These are phyloP conservation scores for Cervus canadensis DNA, from an alignment of 2,113 vertebrate genomes.

Conservation along the genomic window DNA sequence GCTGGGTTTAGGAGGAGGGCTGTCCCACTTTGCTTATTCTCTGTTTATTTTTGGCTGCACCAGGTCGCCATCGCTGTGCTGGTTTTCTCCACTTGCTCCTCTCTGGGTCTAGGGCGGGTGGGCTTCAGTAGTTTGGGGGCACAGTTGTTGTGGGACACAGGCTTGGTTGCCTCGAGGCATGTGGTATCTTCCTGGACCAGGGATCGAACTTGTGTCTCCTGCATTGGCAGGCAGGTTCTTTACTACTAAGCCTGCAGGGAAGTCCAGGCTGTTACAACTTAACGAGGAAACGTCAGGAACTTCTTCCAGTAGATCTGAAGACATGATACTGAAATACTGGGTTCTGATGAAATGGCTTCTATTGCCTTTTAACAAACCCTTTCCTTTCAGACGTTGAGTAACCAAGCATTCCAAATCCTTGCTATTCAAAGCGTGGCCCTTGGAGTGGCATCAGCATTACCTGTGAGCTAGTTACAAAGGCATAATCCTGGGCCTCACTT, in stretches of 20 bases:
- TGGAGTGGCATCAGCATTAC: neutral
- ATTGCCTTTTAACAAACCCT: neutral
- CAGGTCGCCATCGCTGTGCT: neutral
- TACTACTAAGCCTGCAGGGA: neutral
- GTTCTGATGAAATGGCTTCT: neutral
- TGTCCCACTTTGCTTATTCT: neutral
- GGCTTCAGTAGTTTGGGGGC: neutral
- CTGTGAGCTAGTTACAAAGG: neutral
- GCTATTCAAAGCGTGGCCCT: neutral
- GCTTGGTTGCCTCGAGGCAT: neutral
- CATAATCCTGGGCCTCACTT: neutral
- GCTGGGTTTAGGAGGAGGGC: neutral
- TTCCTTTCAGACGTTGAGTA: neutral
- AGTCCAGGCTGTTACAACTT: neutral
- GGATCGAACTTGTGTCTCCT: neutral
- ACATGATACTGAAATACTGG: neutral
- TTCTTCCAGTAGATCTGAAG: neutral
- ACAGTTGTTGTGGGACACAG: neutral
- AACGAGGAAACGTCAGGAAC: neutral
- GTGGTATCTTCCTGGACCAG: neutral
- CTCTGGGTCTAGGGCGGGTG: neutral
- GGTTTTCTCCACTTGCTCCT: neutral
- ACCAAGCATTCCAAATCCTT: neutral
- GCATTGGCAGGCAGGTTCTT: neutral
- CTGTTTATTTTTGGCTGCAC: neutral